phyloP scores from a whole-genome alignment of 2,113 vertebrate species.

The Saiga tatarica region DNA sequence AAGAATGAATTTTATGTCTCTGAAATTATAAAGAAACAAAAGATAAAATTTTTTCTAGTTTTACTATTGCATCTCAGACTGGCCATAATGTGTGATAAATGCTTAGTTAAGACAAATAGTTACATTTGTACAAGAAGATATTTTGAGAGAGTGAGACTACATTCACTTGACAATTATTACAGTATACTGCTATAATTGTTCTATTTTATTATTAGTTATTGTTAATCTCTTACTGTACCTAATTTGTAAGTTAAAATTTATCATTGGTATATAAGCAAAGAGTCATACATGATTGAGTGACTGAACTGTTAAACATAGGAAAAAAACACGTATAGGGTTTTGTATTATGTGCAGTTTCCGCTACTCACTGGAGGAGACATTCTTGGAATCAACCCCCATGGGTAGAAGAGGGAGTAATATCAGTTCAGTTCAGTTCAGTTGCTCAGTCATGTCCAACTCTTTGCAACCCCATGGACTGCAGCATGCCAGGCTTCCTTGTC shows the following conservation, averaged over 20 bases:
- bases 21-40: background rate
- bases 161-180: background rate
- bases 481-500: background rate
- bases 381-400: background rate
- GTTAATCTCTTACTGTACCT: background rate
- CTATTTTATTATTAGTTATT: background rate
- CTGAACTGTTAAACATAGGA: background rate
- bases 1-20: background rate
- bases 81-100: background rate
- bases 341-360: background rate
- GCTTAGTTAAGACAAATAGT: background rate
- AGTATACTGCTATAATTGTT: background rate
- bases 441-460: background rate
- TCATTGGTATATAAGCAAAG: background rate
- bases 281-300: background rate
- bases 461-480: background rate
- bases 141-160: background rate
- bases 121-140: background rate
- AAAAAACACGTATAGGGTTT: background rate
- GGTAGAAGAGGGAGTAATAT: background rate
- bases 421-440: background rate
- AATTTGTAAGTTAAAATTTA: background rate
- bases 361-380: background rate
- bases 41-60: background rate
- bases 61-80: background rate